A percentile compares a stretch with the other conserved stretches of the same genome.
phyloP scores from a whole-genome alignment of 2,797 vertebrate genomes.

The Anguilla megastoma region DNA sequence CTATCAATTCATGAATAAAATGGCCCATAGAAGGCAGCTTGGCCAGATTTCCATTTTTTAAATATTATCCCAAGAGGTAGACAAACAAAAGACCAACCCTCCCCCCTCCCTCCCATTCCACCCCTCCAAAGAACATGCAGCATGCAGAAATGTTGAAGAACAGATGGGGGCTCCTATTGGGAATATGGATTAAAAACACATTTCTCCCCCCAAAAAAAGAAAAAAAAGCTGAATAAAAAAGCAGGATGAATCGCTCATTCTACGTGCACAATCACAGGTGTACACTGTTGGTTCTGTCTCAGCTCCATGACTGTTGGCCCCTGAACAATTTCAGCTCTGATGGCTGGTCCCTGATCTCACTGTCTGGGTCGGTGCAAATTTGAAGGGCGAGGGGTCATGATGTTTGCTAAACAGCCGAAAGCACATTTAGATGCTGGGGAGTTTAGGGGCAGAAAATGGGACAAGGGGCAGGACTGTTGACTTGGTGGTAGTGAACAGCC shows the following conservation, averaged over 20 bases:
- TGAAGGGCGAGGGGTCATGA: not conserved
- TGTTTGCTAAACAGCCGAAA: not conserved
- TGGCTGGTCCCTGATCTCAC: not conserved
- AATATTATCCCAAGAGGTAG: not conserved
- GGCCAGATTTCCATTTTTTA: not conserved
- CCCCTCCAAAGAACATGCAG: not conserved
- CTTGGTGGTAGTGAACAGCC: not conserved
- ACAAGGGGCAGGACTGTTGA: not conserved
- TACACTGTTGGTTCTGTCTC: not conserved
- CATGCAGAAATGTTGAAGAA: not conserved
- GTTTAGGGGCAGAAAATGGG: not conserved
- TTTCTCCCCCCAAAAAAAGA: not conserved
- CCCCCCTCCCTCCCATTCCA: not conserved
- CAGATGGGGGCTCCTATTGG: not conserved
- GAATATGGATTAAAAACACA: constrained; percentile 1
- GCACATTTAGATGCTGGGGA: not conserved
- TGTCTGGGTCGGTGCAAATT: not conserved
- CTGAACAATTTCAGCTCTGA: not conserved
- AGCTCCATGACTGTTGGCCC: not conserved
- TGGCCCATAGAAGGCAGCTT: not conserved
- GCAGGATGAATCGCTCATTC: not conserved
- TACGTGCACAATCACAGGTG: not conserved
- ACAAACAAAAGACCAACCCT: not conserved
- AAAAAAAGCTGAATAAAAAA: not conserved
- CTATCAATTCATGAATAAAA: not conserved